These are phyloP conservation scores for Agelas oroides DNA, from an alignment of 37 sponge, comb jelly and placozoan genomes.

Conservation along the genomic window DNA sequence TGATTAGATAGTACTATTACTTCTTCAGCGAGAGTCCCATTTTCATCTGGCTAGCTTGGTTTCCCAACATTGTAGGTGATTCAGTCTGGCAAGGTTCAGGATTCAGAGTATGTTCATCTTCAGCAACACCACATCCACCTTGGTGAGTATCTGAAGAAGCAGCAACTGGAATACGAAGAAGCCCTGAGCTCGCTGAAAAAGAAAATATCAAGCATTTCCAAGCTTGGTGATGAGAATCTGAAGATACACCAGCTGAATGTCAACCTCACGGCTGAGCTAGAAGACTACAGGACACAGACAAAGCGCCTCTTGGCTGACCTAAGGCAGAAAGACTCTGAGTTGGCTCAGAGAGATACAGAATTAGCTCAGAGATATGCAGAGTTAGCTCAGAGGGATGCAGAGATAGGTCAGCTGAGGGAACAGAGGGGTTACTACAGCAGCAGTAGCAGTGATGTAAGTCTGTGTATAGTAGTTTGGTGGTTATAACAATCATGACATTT, in stretches of 20 bases:
- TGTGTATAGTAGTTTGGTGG: too few relatives aligned
- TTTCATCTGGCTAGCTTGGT: constrained; percentile 4
- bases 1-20: not conserved
- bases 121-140: not conserved
- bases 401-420: not conserved
- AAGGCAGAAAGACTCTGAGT: constrained; percentile 5
- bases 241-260: constrained; percentile 23
- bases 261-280: constrained; percentile 36
- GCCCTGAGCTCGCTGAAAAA: constrained; percentile 17
- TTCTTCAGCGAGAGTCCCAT: not conserved
- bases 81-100: constrained; percentile 6
- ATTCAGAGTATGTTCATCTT: not conserved
- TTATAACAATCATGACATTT: too few relatives aligned
- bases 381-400: not conserved
- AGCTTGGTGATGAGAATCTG: constrained; percentile 17
- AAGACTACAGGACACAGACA: constrained; percentile 33
- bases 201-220: constrained; percentile 2
- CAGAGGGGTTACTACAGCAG: too few relatives aligned
- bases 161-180: constrained; percentile 58
- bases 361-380: not conserved
- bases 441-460: constrained; percentile 13
- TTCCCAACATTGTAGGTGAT: constrained; percentile 11
- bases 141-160: constrained; percentile 38
- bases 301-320: constrained; percentile 39
- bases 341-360: not conserved